Conservation (phyloP, 2,113 vertebrate genomes). For the Chiloscyllium plagiosum region DNA sequence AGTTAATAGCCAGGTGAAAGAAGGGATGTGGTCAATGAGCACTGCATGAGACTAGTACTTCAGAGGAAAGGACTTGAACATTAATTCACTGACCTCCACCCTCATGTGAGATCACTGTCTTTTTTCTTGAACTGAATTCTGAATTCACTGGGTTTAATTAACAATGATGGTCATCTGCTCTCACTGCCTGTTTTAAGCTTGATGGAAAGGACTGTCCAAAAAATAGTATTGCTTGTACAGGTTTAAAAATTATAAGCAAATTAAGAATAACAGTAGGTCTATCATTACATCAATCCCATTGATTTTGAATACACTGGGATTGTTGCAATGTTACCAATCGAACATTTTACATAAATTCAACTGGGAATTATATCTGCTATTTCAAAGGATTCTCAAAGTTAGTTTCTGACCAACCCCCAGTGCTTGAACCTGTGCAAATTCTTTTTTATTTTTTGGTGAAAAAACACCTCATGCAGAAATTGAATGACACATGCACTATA, state of each 20-base stretch:
- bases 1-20: no score
- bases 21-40: no score
- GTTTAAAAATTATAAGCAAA: background rate
- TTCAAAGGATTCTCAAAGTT: background rate
- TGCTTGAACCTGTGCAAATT: constrained; percentile 50
- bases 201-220: no score
- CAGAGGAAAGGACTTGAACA: no score
- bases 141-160: no score
- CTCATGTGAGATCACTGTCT: no score
- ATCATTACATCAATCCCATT: background rate
- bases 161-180: no score
- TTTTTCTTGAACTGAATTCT: no score
- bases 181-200: no score
- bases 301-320: background rate
- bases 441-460: constrained; percentile 56
- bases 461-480: constrained; percentile 62
- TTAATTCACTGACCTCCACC: no score
- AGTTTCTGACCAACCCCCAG: background rate
- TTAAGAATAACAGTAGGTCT: background rate
- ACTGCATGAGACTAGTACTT: no score
- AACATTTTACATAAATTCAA: background rate
- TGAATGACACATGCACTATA: constrained; percentile 66
- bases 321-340: background rate
- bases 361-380: background rate
- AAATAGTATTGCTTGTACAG: background rate